Base-by-base conservation (phyloP, 1,140 invertebrate genomes). In the Pseudobourletiella spinata region DNA sequence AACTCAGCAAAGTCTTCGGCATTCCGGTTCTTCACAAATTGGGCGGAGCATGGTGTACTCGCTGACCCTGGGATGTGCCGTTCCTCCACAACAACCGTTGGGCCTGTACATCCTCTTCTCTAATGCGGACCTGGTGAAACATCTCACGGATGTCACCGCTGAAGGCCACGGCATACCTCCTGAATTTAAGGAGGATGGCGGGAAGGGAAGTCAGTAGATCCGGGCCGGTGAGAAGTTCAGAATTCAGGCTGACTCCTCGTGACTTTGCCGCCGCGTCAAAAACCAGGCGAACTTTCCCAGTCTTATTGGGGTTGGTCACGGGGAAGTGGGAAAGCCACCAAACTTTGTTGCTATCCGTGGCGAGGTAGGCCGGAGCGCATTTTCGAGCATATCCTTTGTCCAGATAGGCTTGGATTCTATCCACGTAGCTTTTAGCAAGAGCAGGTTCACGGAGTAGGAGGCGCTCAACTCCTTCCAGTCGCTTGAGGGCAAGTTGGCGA, bases 251-350 rank as follows among this genome's bases (percentile, higher is more conserved):
- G 1, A 35, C 44, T 44, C 63, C 65, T 18, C 50, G 15, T 1
- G 15, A n/a, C 25, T 52, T 50, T 2, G 59, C 59, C 0, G 64
- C 64, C 14, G 46, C 43, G 42, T 65, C 59, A n/a, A 57, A 61
- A 0, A 65, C 64, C 0, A 64, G 14, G 16, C 63, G 15, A 2
- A 56, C n/a, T 24, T 64, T 64, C 16, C 30, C 57, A 1, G 57
- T 50, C 25, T 64, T 60, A 51, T 60, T 46, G 1, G 63, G 57
- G 0, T 59, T 55, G 1, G n/a, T 22, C 11, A 57, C 57, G 16
- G 18, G 51, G 50, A 64, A 64, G 29, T 64, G 57, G 14, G 58
- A 58, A 2, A 64, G 4, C 20, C 57, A 64, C 58, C 51, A 56
- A 0, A 35, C 44, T 18, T 32, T 26, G 15, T n/a, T 18, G 29